Evolutionary conservation across 2,113 vertebrate species (phyloP).

Genomic region (Oncorhynchus nerka): DNA sequence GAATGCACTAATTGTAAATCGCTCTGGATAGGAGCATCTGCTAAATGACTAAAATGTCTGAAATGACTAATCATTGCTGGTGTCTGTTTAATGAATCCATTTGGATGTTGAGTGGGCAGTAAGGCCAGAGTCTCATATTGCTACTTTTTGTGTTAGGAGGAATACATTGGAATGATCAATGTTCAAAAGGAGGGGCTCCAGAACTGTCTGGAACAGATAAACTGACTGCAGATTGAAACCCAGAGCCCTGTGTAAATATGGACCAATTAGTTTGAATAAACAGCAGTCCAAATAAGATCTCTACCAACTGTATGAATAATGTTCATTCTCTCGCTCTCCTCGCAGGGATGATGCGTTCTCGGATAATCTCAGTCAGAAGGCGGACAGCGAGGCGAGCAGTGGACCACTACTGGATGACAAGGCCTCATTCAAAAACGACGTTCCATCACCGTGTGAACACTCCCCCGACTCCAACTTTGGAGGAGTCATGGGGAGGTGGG

Average conservation of each 20-base stretch:
- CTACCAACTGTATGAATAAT: background rate
- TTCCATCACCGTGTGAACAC: conserved; percentile 90
- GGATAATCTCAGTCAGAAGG: conserved; percentile 97
- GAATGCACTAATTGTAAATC: no score
- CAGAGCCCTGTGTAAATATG: background rate
- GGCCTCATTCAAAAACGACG: conserved; percentile 92
- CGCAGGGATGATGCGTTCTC: conserved; percentile 95
- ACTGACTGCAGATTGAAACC: background rate
- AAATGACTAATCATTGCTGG: background rate
- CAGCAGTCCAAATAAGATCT: background rate
- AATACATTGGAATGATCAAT: background rate
- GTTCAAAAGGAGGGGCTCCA: no score
- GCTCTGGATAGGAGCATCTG: no score
- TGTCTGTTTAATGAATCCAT: background rate
- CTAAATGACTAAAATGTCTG: no score
- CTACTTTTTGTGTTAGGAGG: background rate
- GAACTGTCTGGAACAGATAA: no score
- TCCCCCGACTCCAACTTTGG: conserved; percentile 89
- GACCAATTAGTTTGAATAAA: background rate
- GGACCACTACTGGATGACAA: conserved; percentile 93
- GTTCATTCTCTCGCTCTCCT: conserved; percentile 2
- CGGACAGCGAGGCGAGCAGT: conserved; percentile 96
- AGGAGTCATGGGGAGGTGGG: conserved; percentile 90
- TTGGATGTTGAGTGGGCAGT: background rate
- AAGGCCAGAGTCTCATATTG: background rate